Evolutionary conservation across 2,113 vertebrate genomes (phyloP).

Genomic region (Heterotis niloticus): DNA sequence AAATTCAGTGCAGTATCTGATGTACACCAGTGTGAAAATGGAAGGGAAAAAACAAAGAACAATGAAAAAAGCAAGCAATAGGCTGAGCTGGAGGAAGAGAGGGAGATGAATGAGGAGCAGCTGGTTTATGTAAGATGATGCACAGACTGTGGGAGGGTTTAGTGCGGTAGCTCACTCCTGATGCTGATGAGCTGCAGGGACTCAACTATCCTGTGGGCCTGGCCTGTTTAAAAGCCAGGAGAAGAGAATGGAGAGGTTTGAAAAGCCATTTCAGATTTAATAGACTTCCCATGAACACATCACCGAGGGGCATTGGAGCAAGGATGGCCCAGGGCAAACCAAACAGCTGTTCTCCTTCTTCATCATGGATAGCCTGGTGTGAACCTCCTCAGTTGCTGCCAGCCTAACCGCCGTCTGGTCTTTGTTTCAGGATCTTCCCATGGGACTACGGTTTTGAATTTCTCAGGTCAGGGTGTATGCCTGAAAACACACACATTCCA

Average conservation of each 20-base stretch:
- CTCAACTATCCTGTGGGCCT: conserved; percentile 45
- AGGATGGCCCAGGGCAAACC: conserved; percentile 12
- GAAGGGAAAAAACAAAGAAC: conserved; percentile 13
- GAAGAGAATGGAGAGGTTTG: conserved; percentile 50
- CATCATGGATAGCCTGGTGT: too few species aligned
- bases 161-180: not conserved
- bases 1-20: not conserved
- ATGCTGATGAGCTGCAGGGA: conserved; percentile 14
- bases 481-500: too few species aligned
- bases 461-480: too few species aligned
- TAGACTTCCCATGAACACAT: conserved; percentile 48
- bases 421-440: too few species aligned
- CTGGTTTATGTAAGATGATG: conserved; percentile 32
- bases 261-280: conserved; percentile 60
- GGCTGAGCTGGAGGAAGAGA: conserved; percentile 30
- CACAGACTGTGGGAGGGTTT: not conserved
- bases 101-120: conserved; percentile 32
- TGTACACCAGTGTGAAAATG: not conserved
- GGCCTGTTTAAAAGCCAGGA: conserved; percentile 36
- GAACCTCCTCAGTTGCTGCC: too few species aligned
- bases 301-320: conserved; percentile 46
- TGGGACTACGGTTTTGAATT: too few species aligned
- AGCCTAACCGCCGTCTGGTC: too few species aligned
- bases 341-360: too few species aligned
- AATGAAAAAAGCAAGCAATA: conserved; percentile 18